Conservation (phyloP, 2,113 vertebrate species). For the Calidris pygmaea region DNA sequence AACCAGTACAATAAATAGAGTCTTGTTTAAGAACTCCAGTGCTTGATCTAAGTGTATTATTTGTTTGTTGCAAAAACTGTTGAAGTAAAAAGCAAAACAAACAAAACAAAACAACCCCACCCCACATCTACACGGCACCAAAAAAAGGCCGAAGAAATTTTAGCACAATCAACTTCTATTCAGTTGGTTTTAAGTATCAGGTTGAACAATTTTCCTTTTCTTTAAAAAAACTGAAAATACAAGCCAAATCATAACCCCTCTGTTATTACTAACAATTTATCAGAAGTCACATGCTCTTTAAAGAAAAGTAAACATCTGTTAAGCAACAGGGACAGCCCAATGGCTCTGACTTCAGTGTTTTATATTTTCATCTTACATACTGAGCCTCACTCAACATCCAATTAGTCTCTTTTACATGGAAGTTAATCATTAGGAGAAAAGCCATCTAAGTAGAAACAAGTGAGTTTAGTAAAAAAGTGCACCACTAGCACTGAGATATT, state of each 20-base stretch:
- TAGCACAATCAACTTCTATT: background rate
- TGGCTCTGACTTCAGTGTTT: background rate
- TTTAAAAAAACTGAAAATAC: background rate
- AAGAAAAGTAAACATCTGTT: background rate
- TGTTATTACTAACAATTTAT: background rate
- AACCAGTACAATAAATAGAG: background rate
- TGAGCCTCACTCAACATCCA: background rate
- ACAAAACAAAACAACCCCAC: background rate
- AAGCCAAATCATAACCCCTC: background rate
- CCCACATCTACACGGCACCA: background rate
- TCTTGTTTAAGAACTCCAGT: background rate
- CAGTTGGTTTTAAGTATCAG: background rate
- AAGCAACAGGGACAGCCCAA: background rate
- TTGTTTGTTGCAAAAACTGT: background rate
- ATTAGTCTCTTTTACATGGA: background rate
- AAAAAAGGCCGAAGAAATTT: background rate
- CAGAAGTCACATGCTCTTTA: background rate
- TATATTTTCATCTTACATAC: background rate
- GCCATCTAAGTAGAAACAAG: background rate
- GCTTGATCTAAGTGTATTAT: background rate
- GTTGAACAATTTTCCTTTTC: background rate
- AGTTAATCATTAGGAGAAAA: background rate
- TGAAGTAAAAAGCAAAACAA: background rate
- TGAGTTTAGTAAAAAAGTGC: background rate
- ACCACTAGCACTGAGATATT: background rate